Evolutionary conservation across 2,888 invertebrate genomes (phyloP), one percentile per base, ranked within the genome.

Genomic region (Agelastica alni): DNA sequence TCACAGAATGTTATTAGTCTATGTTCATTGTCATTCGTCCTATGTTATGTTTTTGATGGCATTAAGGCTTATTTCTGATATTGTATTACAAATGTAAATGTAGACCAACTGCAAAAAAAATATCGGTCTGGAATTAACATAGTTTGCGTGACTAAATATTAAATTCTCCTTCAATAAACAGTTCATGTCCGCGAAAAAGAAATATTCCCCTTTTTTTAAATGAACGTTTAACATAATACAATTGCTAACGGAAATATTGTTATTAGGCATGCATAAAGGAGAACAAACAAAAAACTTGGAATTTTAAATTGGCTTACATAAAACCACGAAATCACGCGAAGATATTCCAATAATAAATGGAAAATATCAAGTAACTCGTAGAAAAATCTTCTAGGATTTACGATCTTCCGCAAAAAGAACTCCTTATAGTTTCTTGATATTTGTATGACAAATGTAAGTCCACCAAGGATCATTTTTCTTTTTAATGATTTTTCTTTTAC

Each of bases 361-460:
- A 51, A 51, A 37, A 51, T 42, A 51, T 51, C 34, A 31, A 41
- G 36, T 41, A 34, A n/a, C 16, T 30, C 16, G 18, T 32, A 30
- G 30, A 51, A 45, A 51, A 51, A 46, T 51, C 55, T 36, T 49
- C 44, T 31, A 20, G 55, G 37, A 51, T 55, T 55, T 51, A 55
- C 41, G 55, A 55, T 39, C 45, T 20, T 30, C 37, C 51, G 45
- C 57, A 53, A 49, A 57, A 57, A 57, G 49, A 49, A 56, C 48
- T 53, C 43, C 36, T 47, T 45, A 46, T 53, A 49, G 53, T 49
- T 57, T 39, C 46, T 45, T 53, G 48, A 53, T 57, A 53, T 20
- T 53, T 49, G 42, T 55, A 45, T 57, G 57, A 53, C 46, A 53
- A 57, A 57, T 57, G 57, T 31, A 26, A 41, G 42, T 53, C 45